A percentile compares a stretch with the other conserved stretches of the same genome.
Evolutionary conservation across 2,113 vertebrate genomes (phyloP).

Genomic region (Stictonetta naevosa): DNA sequence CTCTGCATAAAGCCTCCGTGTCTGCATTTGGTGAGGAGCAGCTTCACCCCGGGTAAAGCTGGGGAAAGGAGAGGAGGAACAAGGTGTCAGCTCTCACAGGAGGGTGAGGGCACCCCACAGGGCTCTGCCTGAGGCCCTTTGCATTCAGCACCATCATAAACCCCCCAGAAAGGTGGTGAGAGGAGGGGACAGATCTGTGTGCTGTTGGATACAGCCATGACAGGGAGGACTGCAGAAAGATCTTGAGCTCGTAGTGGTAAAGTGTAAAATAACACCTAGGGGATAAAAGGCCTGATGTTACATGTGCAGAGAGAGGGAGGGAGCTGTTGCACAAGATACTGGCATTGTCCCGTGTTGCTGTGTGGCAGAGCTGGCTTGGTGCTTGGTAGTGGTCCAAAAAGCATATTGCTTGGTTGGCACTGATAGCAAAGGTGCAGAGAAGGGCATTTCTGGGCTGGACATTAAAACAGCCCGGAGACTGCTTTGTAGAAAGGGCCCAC

Average conservation of each 20-base stretch:
- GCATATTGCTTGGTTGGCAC: not conserved
- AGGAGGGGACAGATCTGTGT: not conserved
- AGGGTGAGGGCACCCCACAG: not conserved
- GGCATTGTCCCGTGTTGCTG: fast-evolving
- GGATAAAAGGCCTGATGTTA: not conserved
- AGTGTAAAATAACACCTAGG: not conserved
- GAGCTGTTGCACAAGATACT: not conserved
- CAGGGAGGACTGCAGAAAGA: not conserved
- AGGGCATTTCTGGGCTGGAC: not conserved
- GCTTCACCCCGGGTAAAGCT: not conserved
- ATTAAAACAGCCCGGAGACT: not conserved
- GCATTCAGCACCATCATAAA: not conserved
- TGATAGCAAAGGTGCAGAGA: not conserved
- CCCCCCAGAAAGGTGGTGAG: not conserved
- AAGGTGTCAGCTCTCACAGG: not conserved
- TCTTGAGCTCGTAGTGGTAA: not conserved
- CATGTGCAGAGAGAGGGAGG: not conserved
- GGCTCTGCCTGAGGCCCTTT: not conserved
- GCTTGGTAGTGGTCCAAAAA: not conserved
- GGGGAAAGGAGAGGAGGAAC: not conserved
- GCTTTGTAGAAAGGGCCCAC: not conserved
- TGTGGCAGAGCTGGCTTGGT: not conserved
- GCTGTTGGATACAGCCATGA: not conserved
- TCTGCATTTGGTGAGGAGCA: not conserved
- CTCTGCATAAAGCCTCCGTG: not conserved